Base-by-base conservation (phyloP, 1,140 invertebrate species). In the Grapholita molesta region DNA sequence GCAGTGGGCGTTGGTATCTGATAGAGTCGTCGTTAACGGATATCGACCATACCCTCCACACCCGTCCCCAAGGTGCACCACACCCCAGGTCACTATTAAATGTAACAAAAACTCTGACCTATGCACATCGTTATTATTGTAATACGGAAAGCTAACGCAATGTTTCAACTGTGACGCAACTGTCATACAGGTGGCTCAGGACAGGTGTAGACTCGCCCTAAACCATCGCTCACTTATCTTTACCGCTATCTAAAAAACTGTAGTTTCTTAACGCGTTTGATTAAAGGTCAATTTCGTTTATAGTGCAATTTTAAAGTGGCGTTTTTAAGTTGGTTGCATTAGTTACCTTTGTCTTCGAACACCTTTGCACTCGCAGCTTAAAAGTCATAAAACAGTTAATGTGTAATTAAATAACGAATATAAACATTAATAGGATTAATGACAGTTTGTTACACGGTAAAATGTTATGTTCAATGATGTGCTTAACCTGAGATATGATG, bases 121-220 rank as follows among this genome's bases (percentile, higher is more conserved):
- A 75, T 73, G 70, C 66, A 38, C 61, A 53, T 75, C 78, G 74
- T 78, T 78, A 76, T 78, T 80, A 76, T 80, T 76, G 57, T 78
- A 80, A 80, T 78, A 57, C 67, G 38, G 68, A 70, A 66, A 69
- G 66, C 70, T 71, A 64, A 69, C 42, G 70, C 71, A 77, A 75
- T 67, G 71, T 73, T 76, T 78, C 74, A 72, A 84, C 76, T 82
- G 80, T 84, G 77, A 86, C 76, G 81, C 79, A 85, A 85, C 82
- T 85, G 82, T 78, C 83, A 64, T 71, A 88, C 85, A 88, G 85
- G 84, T 86, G 84, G 78, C 52, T 64, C n/a, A 32, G 25, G 78
- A 85, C 85, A 87, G 85, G 82, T 87, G 85, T 75, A 78, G 71
- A 68, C 68, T n/a, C 74, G 78, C 81, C 78, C 77, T 79, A 79